phyloP scores from a whole-genome alignment of 2,113 vertebrate species.

The Chiloscyllium plagiosum region DNA sequence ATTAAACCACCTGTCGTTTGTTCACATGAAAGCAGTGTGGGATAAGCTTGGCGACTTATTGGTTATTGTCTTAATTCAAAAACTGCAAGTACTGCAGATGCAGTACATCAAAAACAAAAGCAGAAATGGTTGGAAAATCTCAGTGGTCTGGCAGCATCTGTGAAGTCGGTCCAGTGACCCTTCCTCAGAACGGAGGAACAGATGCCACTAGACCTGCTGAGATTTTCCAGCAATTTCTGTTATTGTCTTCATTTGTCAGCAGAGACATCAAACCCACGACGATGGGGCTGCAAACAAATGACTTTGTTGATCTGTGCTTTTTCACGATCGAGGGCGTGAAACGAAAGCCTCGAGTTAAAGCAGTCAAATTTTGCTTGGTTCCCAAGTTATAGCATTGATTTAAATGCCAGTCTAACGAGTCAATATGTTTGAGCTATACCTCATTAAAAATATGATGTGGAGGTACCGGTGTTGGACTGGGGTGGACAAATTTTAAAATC shows the following conservation, averaged over 20 bases:
- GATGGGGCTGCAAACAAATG: background rate
- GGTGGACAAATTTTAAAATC: too few species aligned
- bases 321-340: background rate
- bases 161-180: too few species aligned
- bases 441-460: background rate
- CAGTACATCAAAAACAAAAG: too few species aligned
- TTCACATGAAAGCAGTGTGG: background rate
- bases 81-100: too few species aligned
- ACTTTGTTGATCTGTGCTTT: background rate
- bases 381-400: background rate
- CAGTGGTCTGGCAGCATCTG: too few species aligned
- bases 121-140: too few species aligned
- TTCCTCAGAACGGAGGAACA: too few species aligned
- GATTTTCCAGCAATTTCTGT: too few species aligned
- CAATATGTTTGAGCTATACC: background rate
- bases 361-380: background rate
- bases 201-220: too few species aligned
- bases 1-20: background rate
- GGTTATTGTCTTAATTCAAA: background rate
- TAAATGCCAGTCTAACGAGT: background rate
- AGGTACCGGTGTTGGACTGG: too few species aligned
- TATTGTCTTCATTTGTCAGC: background rate
- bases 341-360: background rate
- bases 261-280: background rate
- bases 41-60: background rate